Conservation (phyloP, 1,140 invertebrate species). For the Trachelipus rathkii region DNA sequence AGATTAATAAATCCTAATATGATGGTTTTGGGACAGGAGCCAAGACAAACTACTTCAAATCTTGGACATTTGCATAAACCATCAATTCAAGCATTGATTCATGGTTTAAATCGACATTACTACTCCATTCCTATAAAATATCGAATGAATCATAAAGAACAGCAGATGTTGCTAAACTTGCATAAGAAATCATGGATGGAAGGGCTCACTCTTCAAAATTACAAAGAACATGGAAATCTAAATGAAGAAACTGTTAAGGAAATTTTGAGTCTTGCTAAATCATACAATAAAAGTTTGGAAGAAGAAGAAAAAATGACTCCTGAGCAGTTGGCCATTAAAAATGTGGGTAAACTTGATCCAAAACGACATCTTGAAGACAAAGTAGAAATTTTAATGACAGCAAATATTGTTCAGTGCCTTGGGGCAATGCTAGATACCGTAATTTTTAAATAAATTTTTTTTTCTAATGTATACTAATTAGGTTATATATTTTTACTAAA, state of each 20-base stretch:
- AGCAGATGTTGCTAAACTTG: conserved; percentile 98
- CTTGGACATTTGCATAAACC: conserved; percentile 97
- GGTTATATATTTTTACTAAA: too few species aligned
- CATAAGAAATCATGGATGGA: conserved; percentile 99
- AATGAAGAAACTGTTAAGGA: conserved; percentile 90
- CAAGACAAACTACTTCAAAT: conserved; percentile 97
- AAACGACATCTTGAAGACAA: conserved; percentile 99
- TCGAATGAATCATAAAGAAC: conserved; percentile 90
- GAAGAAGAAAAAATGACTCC: conserved; percentile 99
- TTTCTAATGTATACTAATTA: too few species aligned
- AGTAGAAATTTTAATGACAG: conserved; percentile 90
- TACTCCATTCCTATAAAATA: conserved; percentile 99
- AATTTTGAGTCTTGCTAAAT: conserved; percentile 96
- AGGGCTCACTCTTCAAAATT: conserved; percentile 89
- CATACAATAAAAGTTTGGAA: conserved; percentile 98
- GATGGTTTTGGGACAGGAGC: conserved; percentile 98
- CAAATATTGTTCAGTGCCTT: conserved; percentile 97
- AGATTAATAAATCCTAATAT: conserved; percentile 97
- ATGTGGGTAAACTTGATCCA: conserved; percentile 99
- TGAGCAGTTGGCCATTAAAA: conserved; percentile 98
- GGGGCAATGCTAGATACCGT: conserved; percentile 98
- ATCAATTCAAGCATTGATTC: conserved; percentile 98
- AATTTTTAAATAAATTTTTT: conserved; percentile 91
- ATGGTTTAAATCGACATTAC: conserved; percentile 97
- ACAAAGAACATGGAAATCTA: conserved; percentile 84